phyloP scores from a whole-genome alignment of 1,140 invertebrate genomes.

The Mycetomoellerius zeteki region DNA sequence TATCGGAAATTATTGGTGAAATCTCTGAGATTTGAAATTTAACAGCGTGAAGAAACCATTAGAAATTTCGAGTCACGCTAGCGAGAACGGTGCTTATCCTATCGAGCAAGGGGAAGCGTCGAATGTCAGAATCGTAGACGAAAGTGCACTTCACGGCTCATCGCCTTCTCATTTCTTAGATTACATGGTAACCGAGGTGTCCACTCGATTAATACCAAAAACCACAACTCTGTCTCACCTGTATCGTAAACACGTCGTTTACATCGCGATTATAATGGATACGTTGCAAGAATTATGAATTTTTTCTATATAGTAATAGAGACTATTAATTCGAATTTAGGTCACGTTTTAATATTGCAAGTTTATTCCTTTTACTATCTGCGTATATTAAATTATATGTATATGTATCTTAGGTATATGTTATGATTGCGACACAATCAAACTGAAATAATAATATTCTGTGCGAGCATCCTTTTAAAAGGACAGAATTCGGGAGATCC shows the following conservation, averaged over 20 bases:
- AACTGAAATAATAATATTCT: too few relatives aligned
- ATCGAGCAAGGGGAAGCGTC: constrained; percentile 23
- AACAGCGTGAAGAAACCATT: constrained; percentile 15
- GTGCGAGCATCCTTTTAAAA: too few relatives aligned
- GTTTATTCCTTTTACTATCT: background rate
- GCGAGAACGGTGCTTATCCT: background rate
- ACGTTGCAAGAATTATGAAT: background rate
- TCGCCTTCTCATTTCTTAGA: constrained; percentile 50
- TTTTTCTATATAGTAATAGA: constrained; percentile 3
- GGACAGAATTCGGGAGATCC: too few relatives aligned
- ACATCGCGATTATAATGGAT: constrained; percentile 16
- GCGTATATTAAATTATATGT: too few relatives aligned
- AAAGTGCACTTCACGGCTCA: constrained; percentile 54
- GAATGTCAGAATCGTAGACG: constrained; percentile 25
- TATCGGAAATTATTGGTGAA: constrained; percentile 10
- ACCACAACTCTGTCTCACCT: constrained; percentile 18
- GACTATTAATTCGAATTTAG: background rate
- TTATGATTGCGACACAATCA: too few relatives aligned
- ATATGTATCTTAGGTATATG: too few relatives aligned
- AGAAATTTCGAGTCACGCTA: background rate
- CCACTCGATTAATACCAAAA: constrained; percentile 44
- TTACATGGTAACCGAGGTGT: constrained; percentile 40
- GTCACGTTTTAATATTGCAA: background rate
- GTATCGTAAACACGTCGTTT: constrained; percentile 25
- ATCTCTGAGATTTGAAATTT: constrained; percentile 7